Evolutionary conservation across 1,140 invertebrate genomes (phyloP).

Genomic region (Habropoda laboriosa): DNA sequence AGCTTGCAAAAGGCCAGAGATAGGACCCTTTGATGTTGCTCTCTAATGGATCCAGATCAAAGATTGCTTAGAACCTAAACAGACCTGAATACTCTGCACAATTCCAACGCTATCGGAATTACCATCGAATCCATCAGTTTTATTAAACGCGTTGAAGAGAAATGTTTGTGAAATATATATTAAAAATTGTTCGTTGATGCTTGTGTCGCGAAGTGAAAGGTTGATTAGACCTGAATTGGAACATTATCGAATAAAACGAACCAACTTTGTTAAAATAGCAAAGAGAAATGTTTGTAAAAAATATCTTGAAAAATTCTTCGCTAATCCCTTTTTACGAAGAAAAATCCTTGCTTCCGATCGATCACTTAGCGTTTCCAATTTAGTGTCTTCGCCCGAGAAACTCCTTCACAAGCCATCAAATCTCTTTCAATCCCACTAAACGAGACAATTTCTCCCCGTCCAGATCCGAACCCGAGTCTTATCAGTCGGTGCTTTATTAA

Average conservation of each 20-base stretch:
- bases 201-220: too few species aligned
- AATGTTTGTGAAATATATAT: too few species aligned
- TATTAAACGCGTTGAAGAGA: too few species aligned
- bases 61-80: background rate
- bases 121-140: background rate
- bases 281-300: too few species aligned
- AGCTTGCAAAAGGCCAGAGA: background rate
- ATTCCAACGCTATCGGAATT: background rate
- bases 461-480: background rate
- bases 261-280: too few species aligned
- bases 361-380: background rate
- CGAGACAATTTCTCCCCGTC: background rate
- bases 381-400: background rate
- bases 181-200: too few species aligned
- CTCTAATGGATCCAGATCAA: background rate
- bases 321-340: background rate
- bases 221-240: too few species aligned
- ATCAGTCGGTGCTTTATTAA: constrained; percentile 30
- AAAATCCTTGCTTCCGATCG: background rate
- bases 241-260: too few species aligned
- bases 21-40: background rate
- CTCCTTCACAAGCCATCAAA: background rate
- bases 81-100: too few species aligned
- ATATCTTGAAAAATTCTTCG: too few species aligned
- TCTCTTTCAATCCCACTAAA: constrained; percentile 2